Evolutionary conservation across 1,140 invertebrate species (phyloP), one percentile per base, ranked within the genome.

Genomic region (Chironomus striatipennis): DNA sequence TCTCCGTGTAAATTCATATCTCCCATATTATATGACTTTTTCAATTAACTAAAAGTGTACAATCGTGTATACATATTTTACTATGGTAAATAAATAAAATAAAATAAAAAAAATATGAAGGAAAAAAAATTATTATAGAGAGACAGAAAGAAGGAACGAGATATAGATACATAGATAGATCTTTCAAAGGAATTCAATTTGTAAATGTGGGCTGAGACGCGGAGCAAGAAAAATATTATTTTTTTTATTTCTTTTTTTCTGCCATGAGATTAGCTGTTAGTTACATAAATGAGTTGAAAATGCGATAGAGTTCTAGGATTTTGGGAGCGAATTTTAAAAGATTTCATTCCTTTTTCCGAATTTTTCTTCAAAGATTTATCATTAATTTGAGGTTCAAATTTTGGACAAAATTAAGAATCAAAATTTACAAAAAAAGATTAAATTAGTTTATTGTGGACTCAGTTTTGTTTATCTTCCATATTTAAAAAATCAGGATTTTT

Each of bases 171-270:
- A 57, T n/a, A 57, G 47, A 57, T 57, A 57, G 12, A 57, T 57
- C 47, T 57, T n/a, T 5, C 43, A 57, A 57, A 57, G 47, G 47
- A 57, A 57, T 57, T 57, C 12, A 57, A 57, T 57, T 57, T 57
- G 47, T 57, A 57, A 57, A 57, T 57, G 47, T 57, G 47, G 47
- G 47, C 47, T n/a, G 47, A n/a, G 47, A 57, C 47, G 47, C n/a
- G 47, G 24, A 34, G 24, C 24, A 34, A 34, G 24, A 34, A 34
- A 34, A 34, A 34, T 34, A 34, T 34, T 34, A 34, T 34, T 57
- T 57, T 47, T 57, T 57, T n/a, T 57, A 12, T 57, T 34, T 57
- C 15, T 47, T 57, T 57, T n/a, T 57, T 57, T 57, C 12, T 57
- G 12, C 12, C 12, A n/a, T 57, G 47, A 57, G 47, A 57, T 57